phyloP scores from a whole-genome alignment of 2,113 vertebrate genomes.

The Syngnathus typhle region DNA sequence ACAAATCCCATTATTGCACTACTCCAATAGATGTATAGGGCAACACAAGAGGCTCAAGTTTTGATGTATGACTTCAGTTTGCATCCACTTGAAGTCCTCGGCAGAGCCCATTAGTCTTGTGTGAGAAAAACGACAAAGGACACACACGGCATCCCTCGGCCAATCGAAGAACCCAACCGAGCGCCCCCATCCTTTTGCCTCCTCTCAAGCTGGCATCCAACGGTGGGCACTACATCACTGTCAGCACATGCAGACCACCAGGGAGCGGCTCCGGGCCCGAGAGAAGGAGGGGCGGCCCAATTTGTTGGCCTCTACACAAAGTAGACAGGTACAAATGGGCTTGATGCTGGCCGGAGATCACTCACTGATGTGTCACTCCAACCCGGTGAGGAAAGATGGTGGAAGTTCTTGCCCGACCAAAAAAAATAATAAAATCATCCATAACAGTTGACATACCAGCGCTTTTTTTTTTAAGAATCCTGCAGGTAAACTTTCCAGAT shows the following conservation, averaged over 20 bases:
- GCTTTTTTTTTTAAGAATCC: no score
- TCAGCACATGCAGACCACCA: conserved; percentile 74
- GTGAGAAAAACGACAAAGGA: conserved; percentile 52
- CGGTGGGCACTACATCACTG: conserved; percentile 81
- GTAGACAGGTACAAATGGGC: conserved; percentile 64
- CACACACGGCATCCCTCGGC: conserved; percentile 38
- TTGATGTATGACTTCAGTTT: conserved; percentile 58
- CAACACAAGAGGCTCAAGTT: conserved; percentile 42
- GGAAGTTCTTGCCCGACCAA: neutral
- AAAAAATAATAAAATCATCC: neutral
- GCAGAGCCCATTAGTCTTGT: conserved; percentile 63
- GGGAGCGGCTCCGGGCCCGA: conserved; percentile 64
- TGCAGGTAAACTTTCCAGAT: no score
- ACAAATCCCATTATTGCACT: neutral
- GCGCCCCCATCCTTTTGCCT: conserved; percentile 8
- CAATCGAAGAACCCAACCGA: conserved; percentile 55
- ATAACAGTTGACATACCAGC: neutral
- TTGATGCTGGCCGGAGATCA: conserved; percentile 33
- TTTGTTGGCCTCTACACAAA: conserved; percentile 59
- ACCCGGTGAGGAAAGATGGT: neutral
- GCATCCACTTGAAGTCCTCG: conserved; percentile 59
- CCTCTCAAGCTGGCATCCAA: conserved; percentile 69
- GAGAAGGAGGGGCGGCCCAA: conserved; percentile 39
- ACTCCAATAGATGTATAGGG: conserved; percentile 10
- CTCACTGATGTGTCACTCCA: conserved; percentile 40